Evolutionary conservation across 2,113 vertebrate genomes (phyloP).

Genomic region (Colinus virginianus): DNA sequence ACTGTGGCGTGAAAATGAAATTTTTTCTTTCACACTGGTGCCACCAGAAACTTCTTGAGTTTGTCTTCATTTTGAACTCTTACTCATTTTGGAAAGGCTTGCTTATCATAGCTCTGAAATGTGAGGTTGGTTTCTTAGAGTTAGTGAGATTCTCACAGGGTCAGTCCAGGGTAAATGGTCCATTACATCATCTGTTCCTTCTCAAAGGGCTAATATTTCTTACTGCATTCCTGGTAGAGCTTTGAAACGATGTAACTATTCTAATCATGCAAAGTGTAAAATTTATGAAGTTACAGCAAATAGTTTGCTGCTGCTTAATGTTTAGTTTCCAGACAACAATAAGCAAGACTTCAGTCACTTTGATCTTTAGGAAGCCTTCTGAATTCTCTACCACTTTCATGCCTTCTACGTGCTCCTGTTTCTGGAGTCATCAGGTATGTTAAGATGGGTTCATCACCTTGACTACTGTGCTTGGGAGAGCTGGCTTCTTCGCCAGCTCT

Average conservation of each 20-base stretch:
- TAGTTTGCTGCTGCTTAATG: neutral
- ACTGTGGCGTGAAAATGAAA: neutral
- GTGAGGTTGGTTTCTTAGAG: neutral
- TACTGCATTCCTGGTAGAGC: neutral
- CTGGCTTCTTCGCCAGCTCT: neutral
- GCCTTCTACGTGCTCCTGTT: neutral
- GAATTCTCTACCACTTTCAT: neutral
- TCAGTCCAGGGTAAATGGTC: neutral
- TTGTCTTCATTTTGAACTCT: neutral
- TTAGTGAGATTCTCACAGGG: neutral
- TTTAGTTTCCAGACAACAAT: neutral
- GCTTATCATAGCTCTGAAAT: conserved; percentile 4
- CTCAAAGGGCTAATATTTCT: conserved; percentile 27
- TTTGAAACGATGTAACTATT: neutral
- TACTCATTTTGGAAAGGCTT: neutral
- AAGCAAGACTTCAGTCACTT: neutral
- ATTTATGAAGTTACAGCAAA: neutral
- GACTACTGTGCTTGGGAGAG: neutral
- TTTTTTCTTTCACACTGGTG: neutral
- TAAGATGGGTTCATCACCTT: neutral
- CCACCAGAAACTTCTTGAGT: neutral
- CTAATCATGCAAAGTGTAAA: conserved; percentile 1
- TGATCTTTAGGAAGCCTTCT: neutral
- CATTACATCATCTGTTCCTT: neutral
- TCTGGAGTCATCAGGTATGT: neutral